Evolutionary conservation across 2,888 invertebrate species (phyloP).

Genomic region (Hydriomena furcata): DNA sequence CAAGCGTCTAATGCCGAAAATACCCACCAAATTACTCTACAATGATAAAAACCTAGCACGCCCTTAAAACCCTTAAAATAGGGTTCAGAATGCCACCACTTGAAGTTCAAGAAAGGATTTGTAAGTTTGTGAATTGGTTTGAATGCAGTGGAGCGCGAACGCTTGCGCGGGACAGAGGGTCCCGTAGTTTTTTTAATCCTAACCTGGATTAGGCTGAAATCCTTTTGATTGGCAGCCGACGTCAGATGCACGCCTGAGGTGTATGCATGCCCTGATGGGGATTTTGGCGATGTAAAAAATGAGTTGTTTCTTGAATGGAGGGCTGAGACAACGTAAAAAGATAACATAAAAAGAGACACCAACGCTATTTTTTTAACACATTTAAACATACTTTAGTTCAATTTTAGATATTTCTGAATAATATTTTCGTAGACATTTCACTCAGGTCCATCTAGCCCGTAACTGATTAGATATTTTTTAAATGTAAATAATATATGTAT

Average conservation of each 20-base stretch:
- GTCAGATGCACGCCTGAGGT: constrained; percentile 68
- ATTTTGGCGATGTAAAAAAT: constrained; percentile 37
- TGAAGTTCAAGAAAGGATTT: background rate
- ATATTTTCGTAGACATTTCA: no score
- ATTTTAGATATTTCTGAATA: no score
- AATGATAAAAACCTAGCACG: background rate
- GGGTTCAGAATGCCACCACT: constrained; percentile 32
- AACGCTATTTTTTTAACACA: no score
- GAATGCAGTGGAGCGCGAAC: constrained; percentile 74
- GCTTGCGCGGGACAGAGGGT: constrained; percentile 76
- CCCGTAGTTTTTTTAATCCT: constrained; percentile 77
- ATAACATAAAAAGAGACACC: background rate
- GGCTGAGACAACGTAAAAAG: background rate
- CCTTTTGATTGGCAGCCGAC: constrained; percentile 81
- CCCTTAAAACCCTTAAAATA: constrained; percentile 25
- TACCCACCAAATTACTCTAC: constrained; percentile 24
- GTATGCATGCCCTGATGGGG: constrained; percentile 38
- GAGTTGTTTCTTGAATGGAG: constrained; percentile 13
- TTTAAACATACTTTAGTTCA: no score
- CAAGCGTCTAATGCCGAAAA: constrained; percentile 71
- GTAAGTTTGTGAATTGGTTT: constrained; percentile 26
- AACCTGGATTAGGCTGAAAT: constrained; percentile 80
- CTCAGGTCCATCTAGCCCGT: no score
- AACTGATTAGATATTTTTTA: no score
- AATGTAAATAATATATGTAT: no score